Conservation (phyloP, 2,797 vertebrate genomes). For the Orientallactaga sibirica region DNA sequence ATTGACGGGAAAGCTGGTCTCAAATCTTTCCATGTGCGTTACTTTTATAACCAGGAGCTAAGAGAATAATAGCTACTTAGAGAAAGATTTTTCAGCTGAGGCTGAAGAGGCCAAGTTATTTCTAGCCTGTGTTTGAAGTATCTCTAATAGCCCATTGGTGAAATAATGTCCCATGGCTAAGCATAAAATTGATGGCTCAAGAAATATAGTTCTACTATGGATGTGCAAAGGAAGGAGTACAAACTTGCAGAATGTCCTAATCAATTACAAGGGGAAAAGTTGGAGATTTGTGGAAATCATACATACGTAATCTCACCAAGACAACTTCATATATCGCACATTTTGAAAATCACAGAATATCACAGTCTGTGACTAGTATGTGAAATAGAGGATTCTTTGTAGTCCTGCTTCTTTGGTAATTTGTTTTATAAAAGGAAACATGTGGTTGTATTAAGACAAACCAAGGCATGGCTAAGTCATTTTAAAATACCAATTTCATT, state of each 20-base stretch:
- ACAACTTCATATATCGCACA: background rate
- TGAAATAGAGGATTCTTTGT: background rate
- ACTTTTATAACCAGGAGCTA: background rate
- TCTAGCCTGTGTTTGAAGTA: background rate
- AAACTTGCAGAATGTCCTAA: background rate
- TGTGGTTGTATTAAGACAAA: background rate
- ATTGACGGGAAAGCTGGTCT: background rate
- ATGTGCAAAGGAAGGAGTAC: background rate
- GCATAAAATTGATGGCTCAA: background rate
- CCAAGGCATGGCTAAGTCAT: background rate
- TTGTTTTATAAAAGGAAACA: background rate
- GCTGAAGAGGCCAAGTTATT: background rate
- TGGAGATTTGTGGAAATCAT: background rate
- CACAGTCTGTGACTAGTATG: background rate
- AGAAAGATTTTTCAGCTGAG: background rate
- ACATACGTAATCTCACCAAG: background rate
- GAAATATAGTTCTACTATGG: background rate
- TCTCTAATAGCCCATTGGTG: background rate
- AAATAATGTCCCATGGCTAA: background rate
- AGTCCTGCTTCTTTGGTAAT: background rate
- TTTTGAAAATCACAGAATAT: background rate
- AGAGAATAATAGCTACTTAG: background rate
- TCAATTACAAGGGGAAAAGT: conserved; percentile 22
- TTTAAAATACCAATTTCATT: background rate
- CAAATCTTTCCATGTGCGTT: background rate